These are phyloP conservation scores for Parazoanthus swiftii DNA, from an alignment of 92 coral and sea anemone genomes.

Conservation along the genomic window DNA sequence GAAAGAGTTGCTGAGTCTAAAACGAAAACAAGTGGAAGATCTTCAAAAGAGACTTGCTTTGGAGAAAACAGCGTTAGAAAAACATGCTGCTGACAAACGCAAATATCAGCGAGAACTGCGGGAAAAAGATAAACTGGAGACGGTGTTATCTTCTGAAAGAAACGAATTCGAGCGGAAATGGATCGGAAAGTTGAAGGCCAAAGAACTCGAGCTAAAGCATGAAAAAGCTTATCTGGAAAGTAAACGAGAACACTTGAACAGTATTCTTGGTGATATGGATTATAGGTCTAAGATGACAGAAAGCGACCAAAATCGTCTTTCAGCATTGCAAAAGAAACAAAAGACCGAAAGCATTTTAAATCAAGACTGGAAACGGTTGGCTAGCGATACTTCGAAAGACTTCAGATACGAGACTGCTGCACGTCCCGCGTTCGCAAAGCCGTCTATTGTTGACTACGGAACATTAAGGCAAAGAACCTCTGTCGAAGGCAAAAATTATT, in stretches of 20 bases:
- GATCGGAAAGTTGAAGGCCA: slow-evolving; percentile 66
- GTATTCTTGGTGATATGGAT: slow-evolving; percentile 10
- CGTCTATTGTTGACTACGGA: slow-evolving; percentile 35
- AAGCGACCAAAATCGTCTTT: not conserved
- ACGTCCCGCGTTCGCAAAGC: not conserved
- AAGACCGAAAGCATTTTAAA: not conserved
- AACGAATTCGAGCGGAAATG: slow-evolving; percentile 76
- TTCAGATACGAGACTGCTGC: slow-evolving; percentile 4
- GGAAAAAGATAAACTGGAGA: slow-evolving; percentile 77
- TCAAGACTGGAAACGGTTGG: slow-evolving; percentile 12
- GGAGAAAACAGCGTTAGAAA: slow-evolving; percentile 72
- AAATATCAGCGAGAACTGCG: slow-evolving; percentile 59
- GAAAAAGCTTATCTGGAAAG: slow-evolving; percentile 61
- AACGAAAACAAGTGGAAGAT: slow-evolving; percentile 81
- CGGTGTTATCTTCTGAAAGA: slow-evolving; percentile 67
- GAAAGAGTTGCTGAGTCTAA: slow-evolving; percentile 66
- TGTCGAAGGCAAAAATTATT: not conserved
- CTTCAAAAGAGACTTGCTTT: slow-evolving; percentile 62
- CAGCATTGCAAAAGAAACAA: slow-evolving; percentile 2
- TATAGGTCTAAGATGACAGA: not conserved
- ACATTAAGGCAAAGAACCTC: slow-evolving; percentile 22
- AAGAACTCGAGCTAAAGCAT: slow-evolving; percentile 66
- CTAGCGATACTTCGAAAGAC: not conserved
- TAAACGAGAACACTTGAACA: slow-evolving; percentile 51
- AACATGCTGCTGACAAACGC: slow-evolving; percentile 69